Evolutionary conservation across 2,888 invertebrate species (phyloP), one percentile per base, ranked within the genome.

Genomic region (Cloeon dipterum): DNA sequence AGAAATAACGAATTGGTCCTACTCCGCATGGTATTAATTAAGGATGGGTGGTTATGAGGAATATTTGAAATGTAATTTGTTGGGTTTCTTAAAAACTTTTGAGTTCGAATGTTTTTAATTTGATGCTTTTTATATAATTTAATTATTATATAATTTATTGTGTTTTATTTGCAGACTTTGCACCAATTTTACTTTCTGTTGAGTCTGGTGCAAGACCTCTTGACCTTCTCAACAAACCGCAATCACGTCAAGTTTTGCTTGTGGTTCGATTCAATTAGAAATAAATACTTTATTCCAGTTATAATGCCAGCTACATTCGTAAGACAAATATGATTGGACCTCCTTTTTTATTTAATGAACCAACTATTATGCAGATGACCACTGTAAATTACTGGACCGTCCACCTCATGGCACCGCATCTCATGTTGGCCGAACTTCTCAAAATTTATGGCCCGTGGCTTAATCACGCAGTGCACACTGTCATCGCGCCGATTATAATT

Each of bases 381-480:
- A n/a, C 16, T 29, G 29, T 29, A 7, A 29, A 29, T n/a, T 29
- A 29, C 16, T 29, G 29, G 29, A 14, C 29, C n/a, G 29, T 29
- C 14, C 29, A 29, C 29, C 7, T 5, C 7, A 7, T 29, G 13
- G 29, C 16, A n/a, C 29, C 29, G 5, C 29, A 29, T n/a, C n/a
- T 29, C 7, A 29, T 29, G 29, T 14, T 29, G 29, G 29, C n/a
- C 16, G 29, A 29, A 14, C 16, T 29, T 7, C 16, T 29, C 5
- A 29, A n/a, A 7, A 29, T 29, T n/a, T 14, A 14, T n/a, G 29
- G 29, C 7, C 13, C 29, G 5, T 29, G n/a, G 7, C 29, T 29
- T n/a, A 29, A 29, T 29, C 29, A 29, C 29, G 29, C 16, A 29
- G 16, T 29, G 29, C 29, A 29, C n/a, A 29, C 29, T 7, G 29